A percentile compares a stretch with the other conserved stretches of the same genome.
phyloP scores from a whole-genome alignment of 2,888 invertebrate genomes.

The Anaspis maculata region DNA sequence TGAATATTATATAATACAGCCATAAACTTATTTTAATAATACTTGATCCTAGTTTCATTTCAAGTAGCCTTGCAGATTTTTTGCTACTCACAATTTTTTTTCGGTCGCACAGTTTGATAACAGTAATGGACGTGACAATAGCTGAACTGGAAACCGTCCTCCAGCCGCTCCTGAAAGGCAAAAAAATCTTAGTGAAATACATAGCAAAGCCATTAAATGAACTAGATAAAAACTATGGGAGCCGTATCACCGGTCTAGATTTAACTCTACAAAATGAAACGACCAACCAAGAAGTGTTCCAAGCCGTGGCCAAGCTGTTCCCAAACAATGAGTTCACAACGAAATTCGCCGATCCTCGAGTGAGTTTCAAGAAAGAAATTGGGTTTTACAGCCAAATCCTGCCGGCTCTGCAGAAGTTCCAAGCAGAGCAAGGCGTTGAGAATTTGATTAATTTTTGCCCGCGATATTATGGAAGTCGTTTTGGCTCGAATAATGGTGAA shows the following conservation, averaged over 20 bases:
- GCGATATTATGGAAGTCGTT: constrained; percentile 22
- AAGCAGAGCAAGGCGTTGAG: constrained; percentile 38
- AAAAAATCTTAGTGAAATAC: too few species aligned
- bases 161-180: too few species aligned
- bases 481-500: constrained; percentile 18
- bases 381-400: constrained; percentile 45
- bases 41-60: too few species aligned
- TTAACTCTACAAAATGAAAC: constrained; percentile 29
- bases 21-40: too few species aligned
- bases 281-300: constrained; percentile 8
- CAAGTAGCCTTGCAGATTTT: too few species aligned
- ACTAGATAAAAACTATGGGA: constrained; percentile 56
- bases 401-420: constrained; percentile 42
- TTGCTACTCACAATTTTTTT: too few species aligned
- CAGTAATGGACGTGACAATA: too few species aligned
- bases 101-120: too few species aligned
- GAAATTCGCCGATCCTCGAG: constrained; percentile 43
- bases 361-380: constrained; percentile 46
- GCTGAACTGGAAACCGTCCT: too few species aligned
- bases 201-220: too few species aligned
- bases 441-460: constrained; percentile 37
- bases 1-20: too few species aligned
- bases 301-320: constrained; percentile 16
- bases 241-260: constrained; percentile 42
- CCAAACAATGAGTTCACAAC: constrained; percentile 20